Evolutionary conservation across 2,888 invertebrate genomes (phyloP).

Genomic region (Diachrysia chrysitis): DNA sequence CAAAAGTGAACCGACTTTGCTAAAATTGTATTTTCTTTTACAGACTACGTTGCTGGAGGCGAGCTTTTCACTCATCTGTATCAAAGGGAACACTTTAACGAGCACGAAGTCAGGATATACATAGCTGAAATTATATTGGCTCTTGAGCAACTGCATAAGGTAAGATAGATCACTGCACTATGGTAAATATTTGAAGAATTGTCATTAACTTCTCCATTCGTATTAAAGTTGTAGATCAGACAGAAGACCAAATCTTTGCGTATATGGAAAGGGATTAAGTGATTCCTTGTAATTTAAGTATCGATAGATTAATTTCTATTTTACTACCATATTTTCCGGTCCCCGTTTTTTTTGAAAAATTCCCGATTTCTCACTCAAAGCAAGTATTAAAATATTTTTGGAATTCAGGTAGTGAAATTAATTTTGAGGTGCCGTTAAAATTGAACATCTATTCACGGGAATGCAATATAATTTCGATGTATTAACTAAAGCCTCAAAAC

Average conservation of each 20-base stretch:
- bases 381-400: no score
- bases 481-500: neutral
- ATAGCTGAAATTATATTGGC: conserved; percentile 99
- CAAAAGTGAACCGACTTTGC: neutral
- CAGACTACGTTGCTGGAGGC: conserved; percentile 99
- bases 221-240: no score
- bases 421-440: neutral
- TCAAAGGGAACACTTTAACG: conserved; percentile 97
- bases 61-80: conserved; percentile 99
- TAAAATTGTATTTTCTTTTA: conserved; percentile 33
- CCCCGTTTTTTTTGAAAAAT: no score
- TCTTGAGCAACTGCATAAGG: conserved; percentile 98
- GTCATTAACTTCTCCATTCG: no score
- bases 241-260: no score
- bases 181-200: no score
- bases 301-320: no score
- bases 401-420: neutral
- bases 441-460: neutral
- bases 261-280: no score
- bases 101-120: conserved; percentile 97
- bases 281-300: no score
- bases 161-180: conserved; percentile 74
- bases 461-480: neutral
- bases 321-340: no score
- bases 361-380: no score